A percentile compares a stretch with the other conserved stretches of the same genome.
These are phyloP conservation scores for Alloscopus bannaensis DNA, from an alignment of 2,888 invertebrate species.

Conservation along the genomic window DNA sequence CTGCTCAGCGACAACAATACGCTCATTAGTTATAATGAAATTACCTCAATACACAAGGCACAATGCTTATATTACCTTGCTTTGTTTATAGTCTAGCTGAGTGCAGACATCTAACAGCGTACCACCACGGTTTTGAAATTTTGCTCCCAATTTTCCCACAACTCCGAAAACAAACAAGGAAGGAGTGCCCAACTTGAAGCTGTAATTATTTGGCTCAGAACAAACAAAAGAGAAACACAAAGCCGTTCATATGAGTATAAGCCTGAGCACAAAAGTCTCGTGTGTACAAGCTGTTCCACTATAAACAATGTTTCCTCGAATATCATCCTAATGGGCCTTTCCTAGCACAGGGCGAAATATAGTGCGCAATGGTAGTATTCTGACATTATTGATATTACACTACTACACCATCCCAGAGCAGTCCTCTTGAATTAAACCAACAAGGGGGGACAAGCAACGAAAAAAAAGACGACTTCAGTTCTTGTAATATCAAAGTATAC, in stretches of 20 bases:
- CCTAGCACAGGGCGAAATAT: background rate
- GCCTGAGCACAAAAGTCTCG: too few species aligned
- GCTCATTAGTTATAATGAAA: too few species aligned
- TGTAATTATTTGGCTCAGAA: slow-evolving; percentile 55
- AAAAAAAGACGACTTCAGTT: background rate
- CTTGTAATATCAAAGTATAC: background rate
- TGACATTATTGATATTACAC: background rate
- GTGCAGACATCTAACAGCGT: too few species aligned
- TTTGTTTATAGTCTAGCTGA: too few species aligned
- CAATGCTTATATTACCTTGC: too few species aligned
- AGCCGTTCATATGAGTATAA: too few species aligned
- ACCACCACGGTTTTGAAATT: slow-evolving; percentile 48
- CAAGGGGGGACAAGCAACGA: slow-evolving; percentile 12
- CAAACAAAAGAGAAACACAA: too few species aligned
- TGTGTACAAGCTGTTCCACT: too few species aligned
- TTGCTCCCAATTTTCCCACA: slow-evolving; percentile 50
- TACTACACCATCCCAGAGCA: slow-evolving; percentile 3
- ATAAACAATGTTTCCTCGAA: too few species aligned
- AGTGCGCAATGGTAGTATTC: background rate
- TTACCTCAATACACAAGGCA: too few species aligned
- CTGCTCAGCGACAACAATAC: too few species aligned
- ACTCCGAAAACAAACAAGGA: slow-evolving; percentile 46
- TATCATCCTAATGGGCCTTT: too few species aligned
- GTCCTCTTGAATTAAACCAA: slow-evolving; percentile 11
- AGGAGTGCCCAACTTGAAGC: slow-evolving; percentile 64